These are phyloP conservation scores for Pseudopodoces humilis DNA, from an alignment of 2,113 vertebrate species.

Conservation along the genomic window DNA sequence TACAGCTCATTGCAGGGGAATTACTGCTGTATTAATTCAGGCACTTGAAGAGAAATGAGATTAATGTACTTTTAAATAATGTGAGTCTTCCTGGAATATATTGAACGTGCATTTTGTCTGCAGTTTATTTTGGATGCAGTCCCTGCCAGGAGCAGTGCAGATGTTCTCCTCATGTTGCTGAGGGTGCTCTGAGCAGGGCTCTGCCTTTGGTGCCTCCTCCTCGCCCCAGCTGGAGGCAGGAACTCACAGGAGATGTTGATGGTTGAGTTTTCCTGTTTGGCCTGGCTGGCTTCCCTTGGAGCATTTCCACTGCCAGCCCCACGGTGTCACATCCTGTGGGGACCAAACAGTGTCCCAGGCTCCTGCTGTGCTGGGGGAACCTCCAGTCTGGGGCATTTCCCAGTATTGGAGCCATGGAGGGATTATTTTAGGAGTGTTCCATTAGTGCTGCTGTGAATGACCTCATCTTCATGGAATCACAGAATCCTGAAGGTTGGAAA, in stretches of 20 bases:
- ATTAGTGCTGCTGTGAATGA: neutral
- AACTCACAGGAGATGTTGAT: neutral
- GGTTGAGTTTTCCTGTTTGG: constrained; percentile 20
- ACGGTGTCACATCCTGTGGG: rapidly evolving
- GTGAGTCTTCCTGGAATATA: neutral
- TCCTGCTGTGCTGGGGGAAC: neutral
- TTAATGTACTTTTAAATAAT: neutral
- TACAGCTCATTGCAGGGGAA: neutral
- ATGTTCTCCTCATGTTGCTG: rapidly evolving
- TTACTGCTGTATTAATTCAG: neutral
- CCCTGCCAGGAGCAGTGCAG: neutral
- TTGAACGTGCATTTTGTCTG: neutral
- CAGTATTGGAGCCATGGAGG: neutral
- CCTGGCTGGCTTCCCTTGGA: neutral
- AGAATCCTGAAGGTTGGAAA: neutral
- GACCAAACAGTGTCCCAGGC: neutral
- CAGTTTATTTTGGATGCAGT: neutral
- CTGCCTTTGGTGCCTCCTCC: neutral
- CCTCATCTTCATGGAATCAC: neutral
- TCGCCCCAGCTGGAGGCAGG: neutral
- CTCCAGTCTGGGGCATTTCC: neutral
- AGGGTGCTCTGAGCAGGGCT: neutral
- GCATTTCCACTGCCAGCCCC: neutral
- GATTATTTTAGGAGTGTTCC: neutral
- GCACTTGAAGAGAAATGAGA: neutral